A percentile compares a stretch with the other conserved stretches of the same genome.
phyloP scores from a whole-genome alignment of 2,888 invertebrate genomes.

The Hydroisotoma schaefferi region DNA sequence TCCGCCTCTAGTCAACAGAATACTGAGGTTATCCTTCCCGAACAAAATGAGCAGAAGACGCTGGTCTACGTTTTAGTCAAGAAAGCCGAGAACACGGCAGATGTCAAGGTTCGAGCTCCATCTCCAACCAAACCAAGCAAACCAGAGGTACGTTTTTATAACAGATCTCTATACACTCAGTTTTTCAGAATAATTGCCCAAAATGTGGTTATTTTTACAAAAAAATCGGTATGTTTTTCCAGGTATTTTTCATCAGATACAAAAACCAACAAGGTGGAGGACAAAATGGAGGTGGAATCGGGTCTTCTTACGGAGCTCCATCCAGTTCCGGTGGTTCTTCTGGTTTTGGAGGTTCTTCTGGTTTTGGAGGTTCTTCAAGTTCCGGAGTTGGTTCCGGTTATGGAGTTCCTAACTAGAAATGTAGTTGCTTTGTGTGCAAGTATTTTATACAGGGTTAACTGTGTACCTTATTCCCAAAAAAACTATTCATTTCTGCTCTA shows the following conservation, averaged over 20 bases:
- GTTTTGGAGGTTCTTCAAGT: neutral
- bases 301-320: neutral
- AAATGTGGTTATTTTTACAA: too few relatives aligned
- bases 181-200: too few relatives aligned
- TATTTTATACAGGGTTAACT: too few relatives aligned
- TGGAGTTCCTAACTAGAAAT: too few relatives aligned
- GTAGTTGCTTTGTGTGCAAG: too few relatives aligned
- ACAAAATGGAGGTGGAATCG: neutral
- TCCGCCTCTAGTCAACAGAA: slow-evolving; percentile 14
- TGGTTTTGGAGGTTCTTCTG: neutral
- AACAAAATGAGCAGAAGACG: slow-evolving; percentile 21
- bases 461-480: too few relatives aligned
- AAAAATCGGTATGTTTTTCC: too few relatives aligned
- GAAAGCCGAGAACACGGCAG: slow-evolving; percentile 10
- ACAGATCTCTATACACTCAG: neutral
- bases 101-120: slow-evolving; percentile 28
- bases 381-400: neutral
- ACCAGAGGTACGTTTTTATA: slow-evolving; percentile 26
- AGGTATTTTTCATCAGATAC: slow-evolving; percentile 36
- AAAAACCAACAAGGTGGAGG: slow-evolving; percentile 5
- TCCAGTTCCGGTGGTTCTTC: neutral
- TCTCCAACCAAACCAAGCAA: slow-evolving; percentile 21
- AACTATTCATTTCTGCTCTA: too few relatives aligned
- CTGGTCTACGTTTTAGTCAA: slow-evolving; percentile 30
- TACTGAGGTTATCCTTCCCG: slow-evolving; percentile 33